Base-by-base conservation (phyloP, 2,113 vertebrate genomes). In the Sclerurus mexicanus region DNA sequence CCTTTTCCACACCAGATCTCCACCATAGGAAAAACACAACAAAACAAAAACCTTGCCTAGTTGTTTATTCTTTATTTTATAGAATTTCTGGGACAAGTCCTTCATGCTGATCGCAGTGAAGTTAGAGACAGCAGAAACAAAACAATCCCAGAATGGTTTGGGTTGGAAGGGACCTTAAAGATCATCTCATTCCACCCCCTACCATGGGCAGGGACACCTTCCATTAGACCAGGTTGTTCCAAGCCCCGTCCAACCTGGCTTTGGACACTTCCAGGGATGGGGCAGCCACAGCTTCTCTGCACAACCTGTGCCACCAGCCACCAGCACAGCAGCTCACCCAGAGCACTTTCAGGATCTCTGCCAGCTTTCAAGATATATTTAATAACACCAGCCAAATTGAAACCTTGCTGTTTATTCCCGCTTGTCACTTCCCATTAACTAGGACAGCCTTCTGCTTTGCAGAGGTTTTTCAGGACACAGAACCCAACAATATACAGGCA, bases 141-240 rank as follows among this genome's bases (percentile, higher is more conserved):
- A 82, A n/a, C 12, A 68, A 83, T 14, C 21, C n/a, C 30, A 62
- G 11, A 62, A 23, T 13, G 40, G 21, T 4, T 3, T 47, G 14
- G 30, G 24, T 7, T 4, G 9, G 47, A 25, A 87, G 40, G 6
- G 10, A 60, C 28, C 13, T 16, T 25, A 10, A 75, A 62, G 20
- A 0, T 14, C 1, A 82, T 21, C 39, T 7, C 3, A 3, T 12
- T 0, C 23, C 33, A 28, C 1, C 8, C 30, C 27, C 7, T 52
- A 22, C 27, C 44, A 52, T 15, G 9, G 12, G 1, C 33, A 67
- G 53, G 28, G 60, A 46, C 69, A n/a, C 5, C 39, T 53, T 0
- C 71, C 62, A 25, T 30, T 1, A 0, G 2, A n/a, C 78, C 78
- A 75, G n/a, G 46, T 0, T 12, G 16, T 16, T 82, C 78, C 53